phyloP scores from a whole-genome alignment of 2,888 invertebrate species.

The Lottia gigantea region DNA sequence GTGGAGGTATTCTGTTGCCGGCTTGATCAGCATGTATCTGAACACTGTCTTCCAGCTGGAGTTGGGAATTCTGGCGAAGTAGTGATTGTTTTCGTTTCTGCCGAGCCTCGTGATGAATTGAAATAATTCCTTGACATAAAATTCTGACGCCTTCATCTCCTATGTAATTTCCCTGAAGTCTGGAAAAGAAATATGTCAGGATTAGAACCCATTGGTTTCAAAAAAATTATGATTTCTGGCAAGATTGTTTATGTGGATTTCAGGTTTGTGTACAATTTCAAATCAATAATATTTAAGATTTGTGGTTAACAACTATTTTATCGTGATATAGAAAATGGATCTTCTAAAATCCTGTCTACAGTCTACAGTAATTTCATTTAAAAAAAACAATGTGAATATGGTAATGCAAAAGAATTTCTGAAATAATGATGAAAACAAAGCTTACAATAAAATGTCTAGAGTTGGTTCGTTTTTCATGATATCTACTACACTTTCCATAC shows the following conservation, averaged over 20 bases:
- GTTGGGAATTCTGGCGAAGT: neutral
- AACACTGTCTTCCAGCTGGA: neutral
- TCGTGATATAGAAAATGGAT: neutral
- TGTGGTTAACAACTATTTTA: neutral
- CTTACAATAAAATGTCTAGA: conserved; percentile 55
- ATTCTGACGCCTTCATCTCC: conserved; percentile 51
- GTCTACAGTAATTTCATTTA: no score
- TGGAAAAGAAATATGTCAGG: conserved; percentile 27
- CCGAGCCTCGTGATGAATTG: conserved; percentile 22
- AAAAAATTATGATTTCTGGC: no score
- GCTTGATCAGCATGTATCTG: neutral
- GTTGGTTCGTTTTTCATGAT: conserved; percentile 43
- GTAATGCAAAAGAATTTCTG: no score
- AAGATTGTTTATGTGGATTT: neutral
- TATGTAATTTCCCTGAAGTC: conserved; percentile 54
- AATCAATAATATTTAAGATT: neutral
- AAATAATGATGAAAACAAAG: no score
- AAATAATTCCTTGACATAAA: conserved; percentile 40
- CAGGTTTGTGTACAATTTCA: neutral
- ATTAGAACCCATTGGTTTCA: no score
- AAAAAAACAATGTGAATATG: no score
- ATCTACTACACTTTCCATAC: conserved; percentile 38
- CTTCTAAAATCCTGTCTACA: no score
- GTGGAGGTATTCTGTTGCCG: conserved; percentile 6
- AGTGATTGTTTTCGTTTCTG: conserved; percentile 7